Evolutionary conservation across 2,888 invertebrate species (phyloP).

Genomic region (Melieria omissa): DNA sequence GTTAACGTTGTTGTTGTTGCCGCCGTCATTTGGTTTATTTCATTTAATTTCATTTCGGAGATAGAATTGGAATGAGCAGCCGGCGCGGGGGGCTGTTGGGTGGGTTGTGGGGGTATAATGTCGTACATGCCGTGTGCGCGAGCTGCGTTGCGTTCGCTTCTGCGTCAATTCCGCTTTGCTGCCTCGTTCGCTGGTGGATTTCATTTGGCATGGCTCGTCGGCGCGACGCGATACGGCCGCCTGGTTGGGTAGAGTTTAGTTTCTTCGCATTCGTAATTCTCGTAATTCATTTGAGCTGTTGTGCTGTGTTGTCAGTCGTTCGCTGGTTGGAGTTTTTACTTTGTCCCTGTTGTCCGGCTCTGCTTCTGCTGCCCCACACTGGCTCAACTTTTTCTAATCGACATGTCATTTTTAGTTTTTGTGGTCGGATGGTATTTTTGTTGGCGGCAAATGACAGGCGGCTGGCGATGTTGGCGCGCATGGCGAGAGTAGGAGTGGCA

Average conservation of each 20-base stretch:
- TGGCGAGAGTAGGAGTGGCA: slow-evolving; percentile 15
- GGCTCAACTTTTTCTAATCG: slow-evolving; percentile 23
- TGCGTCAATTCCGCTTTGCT: too few relatives aligned
- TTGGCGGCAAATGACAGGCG: slow-evolving; percentile 12
- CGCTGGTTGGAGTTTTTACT: slow-evolving; percentile 2
- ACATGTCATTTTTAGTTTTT: slow-evolving; percentile 30
- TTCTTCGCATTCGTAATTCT: slow-evolving; percentile 6
- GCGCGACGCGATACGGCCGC: neutral
- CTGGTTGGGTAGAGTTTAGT: neutral
- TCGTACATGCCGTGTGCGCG: too few relatives aligned
- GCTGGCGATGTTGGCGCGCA: neutral
- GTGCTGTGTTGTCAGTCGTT: slow-evolving; percentile 7
- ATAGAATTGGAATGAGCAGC: slow-evolving; percentile 1
- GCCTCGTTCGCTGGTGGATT: too few relatives aligned
- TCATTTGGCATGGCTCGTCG: neutral
- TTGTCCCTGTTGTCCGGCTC: neutral
- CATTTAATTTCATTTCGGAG: slow-evolving; percentile 33
- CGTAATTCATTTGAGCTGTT: slow-evolving; percentile 22
- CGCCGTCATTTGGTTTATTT: slow-evolving; percentile 35
- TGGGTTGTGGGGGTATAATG: too few relatives aligned
- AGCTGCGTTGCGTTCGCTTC: too few relatives aligned
- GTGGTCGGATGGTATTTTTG: slow-evolving; percentile 5
- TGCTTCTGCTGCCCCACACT: slow-evolving; percentile 11
- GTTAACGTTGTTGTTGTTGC: slow-evolving; percentile 24
- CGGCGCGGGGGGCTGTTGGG: too few relatives aligned